These are phyloP conservation scores for Pterois miles DNA, from an alignment of 2,797 vertebrate species.

Conservation along the genomic window DNA sequence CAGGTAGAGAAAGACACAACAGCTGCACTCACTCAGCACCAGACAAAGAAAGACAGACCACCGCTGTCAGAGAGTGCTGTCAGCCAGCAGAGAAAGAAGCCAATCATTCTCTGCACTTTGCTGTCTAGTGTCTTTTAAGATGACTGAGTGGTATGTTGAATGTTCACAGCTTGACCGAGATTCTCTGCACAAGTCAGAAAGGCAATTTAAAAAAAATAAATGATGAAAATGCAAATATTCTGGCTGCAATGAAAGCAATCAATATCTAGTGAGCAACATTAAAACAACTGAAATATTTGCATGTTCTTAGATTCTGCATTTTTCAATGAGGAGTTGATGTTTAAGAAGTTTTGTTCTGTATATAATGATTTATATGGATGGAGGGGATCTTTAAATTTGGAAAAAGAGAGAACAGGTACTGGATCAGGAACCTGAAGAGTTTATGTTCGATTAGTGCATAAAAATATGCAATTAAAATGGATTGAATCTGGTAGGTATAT, in stretches of 20 bases:
- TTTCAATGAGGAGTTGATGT: neutral
- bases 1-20: neutral
- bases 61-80: neutral
- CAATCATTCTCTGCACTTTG: neutral
- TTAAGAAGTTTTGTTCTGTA: neutral
- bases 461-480: neutral
- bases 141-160: neutral
- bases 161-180: neutral
- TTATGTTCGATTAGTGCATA: neutral
- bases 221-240: neutral
- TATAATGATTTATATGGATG: neutral
- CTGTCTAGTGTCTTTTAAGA: neutral
- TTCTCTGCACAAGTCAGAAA: neutral
- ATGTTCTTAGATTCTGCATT: neutral
- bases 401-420: neutral
- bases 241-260: neutral
- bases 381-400: neutral
- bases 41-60: neutral
- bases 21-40: slow-evolving; percentile 4
- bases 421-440: neutral
- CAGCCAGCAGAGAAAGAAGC: neutral
- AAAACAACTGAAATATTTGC: neutral
- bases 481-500: rapidly evolving
- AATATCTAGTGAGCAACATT: neutral
- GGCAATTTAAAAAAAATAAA: neutral